These are phyloP conservation scores for Stichopus horrens DNA, from an alignment of 53 echinoderm and acorn worm genomes.

Conservation along the genomic window DNA sequence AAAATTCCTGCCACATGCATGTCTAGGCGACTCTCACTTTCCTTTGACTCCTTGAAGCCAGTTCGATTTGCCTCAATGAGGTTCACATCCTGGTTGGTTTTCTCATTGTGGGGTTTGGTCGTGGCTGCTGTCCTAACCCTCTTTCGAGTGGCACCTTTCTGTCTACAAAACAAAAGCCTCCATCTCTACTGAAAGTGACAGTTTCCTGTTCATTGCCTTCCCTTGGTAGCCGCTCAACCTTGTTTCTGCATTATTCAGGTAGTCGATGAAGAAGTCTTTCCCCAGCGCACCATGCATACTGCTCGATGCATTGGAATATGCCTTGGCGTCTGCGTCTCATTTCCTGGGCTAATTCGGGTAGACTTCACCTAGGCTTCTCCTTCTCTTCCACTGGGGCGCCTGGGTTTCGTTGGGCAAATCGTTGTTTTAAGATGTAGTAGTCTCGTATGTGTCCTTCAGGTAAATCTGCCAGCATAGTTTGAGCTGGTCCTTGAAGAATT, in stretches of 20 bases:
- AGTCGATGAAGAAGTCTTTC: neutral
- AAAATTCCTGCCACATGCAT: neutral
- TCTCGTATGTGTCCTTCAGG: neutral
- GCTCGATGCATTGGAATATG: neutral
- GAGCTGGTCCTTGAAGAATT: neutral
- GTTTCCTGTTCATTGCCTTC: conserved; percentile 40
- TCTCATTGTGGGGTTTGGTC: neutral
- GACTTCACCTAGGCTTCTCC: conserved; percentile 1
- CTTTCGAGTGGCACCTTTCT: neutral
- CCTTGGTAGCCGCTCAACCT: conserved; percentile 6
- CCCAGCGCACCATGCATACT: neutral
- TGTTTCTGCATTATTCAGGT: neutral
- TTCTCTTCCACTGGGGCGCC: conserved; percentile 40
- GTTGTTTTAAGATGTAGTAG: conserved; percentile 30
- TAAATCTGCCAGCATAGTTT: neutral
- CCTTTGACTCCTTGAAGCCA: neutral
- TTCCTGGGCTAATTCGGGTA: conserved; percentile 32
- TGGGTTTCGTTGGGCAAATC: conserved; percentile 17
- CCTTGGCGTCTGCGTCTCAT: neutral
- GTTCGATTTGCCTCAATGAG: neutral
- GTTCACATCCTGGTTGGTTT: neutral
- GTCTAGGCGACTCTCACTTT: neutral
- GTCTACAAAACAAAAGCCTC: conserved; percentile 35
- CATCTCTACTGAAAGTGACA: conserved; percentile 39
- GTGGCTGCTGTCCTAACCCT: neutral